These are phyloP conservation scores for Anodontia alba DNA, from an alignment of 2,888 invertebrate genomes.

Conservation along the genomic window DNA sequence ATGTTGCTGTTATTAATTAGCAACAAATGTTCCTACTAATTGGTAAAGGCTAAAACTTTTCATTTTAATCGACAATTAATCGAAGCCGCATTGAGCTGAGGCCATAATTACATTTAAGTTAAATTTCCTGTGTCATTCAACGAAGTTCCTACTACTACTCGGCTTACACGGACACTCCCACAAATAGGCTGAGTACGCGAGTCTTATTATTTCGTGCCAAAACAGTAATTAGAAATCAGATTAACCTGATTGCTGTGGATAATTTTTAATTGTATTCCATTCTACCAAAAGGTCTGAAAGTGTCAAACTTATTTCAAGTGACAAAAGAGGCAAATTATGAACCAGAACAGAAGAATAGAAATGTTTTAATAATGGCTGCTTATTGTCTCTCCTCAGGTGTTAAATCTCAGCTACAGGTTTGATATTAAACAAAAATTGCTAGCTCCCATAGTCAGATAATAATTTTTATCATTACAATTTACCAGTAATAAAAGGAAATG, in stretches of 20 bases:
- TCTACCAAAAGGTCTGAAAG: neutral
- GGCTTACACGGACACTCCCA: neutral
- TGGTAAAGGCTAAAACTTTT: neutral
- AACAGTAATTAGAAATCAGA: constrained; percentile 13
- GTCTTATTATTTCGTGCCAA: constrained; percentile 10
- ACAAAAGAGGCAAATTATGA: neutral
- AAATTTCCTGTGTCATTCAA: constrained; percentile 7
- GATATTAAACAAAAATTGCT: no score
- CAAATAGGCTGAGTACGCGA: constrained; percentile 8
- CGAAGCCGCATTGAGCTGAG: constrained; percentile 14
- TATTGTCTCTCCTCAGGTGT: neutral
- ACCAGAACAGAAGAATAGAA: neutral
- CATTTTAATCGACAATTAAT: neutral
- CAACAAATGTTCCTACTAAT: neutral
- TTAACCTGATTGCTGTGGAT: neutral
- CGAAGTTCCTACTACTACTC: neutral
- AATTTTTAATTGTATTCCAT: neutral
- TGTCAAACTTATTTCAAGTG: neutral
- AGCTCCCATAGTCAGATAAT: no score
- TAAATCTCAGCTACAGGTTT: no score
- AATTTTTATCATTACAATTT: no score
- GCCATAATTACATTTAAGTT: constrained; percentile 1
- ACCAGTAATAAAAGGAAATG: no score
- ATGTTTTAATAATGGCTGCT: neutral
- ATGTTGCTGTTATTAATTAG: constrained; percentile 4